Conservation (phyloP, 2,113 vertebrate species). For the Rhinolophus sinicus region DNA sequence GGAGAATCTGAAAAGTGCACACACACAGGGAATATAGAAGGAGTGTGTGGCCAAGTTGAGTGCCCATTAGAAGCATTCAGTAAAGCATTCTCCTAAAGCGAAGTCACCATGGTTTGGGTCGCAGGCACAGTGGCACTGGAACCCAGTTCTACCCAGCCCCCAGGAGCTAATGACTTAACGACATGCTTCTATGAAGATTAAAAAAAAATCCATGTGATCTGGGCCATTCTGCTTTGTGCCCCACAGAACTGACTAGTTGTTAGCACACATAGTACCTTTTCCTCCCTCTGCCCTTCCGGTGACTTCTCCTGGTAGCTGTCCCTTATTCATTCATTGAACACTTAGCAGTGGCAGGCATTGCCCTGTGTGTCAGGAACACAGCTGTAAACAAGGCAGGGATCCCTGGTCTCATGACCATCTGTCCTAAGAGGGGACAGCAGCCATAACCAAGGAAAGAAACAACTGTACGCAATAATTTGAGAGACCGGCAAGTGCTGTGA, state of each 20-base stretch:
- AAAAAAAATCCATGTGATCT: neutral
- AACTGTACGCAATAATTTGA: neutral
- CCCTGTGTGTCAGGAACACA: neutral
- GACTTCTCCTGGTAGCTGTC: neutral
- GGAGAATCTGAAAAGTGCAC: neutral
- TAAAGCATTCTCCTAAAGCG: neutral
- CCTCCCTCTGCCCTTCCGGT: neutral
- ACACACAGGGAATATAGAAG: rapidly evolving
- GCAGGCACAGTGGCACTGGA: neutral
- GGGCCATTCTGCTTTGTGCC: rapidly evolving
- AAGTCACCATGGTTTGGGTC: too few species aligned
- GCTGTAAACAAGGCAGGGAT: neutral
- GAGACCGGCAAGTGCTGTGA: neutral
- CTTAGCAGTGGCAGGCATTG: too few species aligned
- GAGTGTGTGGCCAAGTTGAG: neutral
- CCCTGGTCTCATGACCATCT: neutral
- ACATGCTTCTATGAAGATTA: neutral
- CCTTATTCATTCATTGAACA: neutral
- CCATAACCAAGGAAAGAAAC: neutral
- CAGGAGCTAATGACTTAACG: neutral
- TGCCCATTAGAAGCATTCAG: neutral
- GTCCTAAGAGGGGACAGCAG: neutral
- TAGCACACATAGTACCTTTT: too few species aligned
- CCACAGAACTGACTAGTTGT: neutral
- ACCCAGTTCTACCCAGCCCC: neutral